Evolutionary conservation across 2,113 vertebrate species (phyloP).

Genomic region (zebrafish (Danio rerio)): GRCz12tu NC_133187.1:36393501-36394000

Average conservation of each 20-base stretch:
- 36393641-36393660: conserved; percentile 59
- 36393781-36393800: no score
- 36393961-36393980: no score
- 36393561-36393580: conserved; percentile 62
- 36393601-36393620: conserved; percentile 59
- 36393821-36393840: no score
- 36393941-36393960: no score
- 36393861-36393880: no score
- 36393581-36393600: conserved; percentile 59
- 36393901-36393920: no score
- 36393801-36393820: no score
- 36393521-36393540: conserved; percentile 24
- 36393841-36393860: no score
- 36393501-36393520: conserved; percentile 35
- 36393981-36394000: no score
- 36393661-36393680: conserved; percentile 55
- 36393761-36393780: no score
- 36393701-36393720: conserved; percentile 37
- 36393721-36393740: conserved; percentile 15
- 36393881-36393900: no score
- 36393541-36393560: conserved; percentile 30
- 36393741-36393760: not conserved
- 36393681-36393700: conserved; percentile 60
- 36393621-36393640: conserved; percentile 62
- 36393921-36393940: no score